Percentiles rank a stretch among this genome's conserved stretches.
phyloP scores from a whole-genome alignment of 2,888 invertebrate species.

The Dioctria linearis region DNA sequence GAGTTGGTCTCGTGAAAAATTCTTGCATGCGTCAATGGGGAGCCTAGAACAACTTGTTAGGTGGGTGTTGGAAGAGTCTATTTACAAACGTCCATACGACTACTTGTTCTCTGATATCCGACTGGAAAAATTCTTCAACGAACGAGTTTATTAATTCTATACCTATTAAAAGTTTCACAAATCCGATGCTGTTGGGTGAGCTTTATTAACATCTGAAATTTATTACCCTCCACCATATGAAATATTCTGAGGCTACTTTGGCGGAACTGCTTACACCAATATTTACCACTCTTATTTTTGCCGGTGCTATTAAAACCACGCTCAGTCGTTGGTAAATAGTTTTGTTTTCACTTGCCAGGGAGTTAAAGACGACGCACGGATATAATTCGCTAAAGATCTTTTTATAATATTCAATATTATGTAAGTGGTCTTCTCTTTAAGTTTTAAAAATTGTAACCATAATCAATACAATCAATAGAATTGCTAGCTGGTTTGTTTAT shows the following conservation, averaged over 20 bases:
- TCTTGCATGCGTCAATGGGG: conserved; percentile 7
- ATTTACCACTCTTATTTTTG: not conserved
- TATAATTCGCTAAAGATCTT: not conserved
- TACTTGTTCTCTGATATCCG: conserved; percentile 31
- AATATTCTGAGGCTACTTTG: conserved; percentile 8
- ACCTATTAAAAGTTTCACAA: conserved; percentile 12
- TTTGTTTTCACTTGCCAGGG: not conserved
- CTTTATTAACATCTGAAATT: conserved; percentile 13
- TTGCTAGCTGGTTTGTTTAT: too few relatives aligned
- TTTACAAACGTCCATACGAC: not conserved
- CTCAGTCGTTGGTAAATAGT: conserved; percentile 5
- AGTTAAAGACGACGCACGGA: not conserved
- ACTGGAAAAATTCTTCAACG: conserved; percentile 32
- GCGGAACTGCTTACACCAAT: conserved; percentile 9
- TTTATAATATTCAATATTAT: too few relatives aligned
- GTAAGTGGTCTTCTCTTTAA: too few relatives aligned
- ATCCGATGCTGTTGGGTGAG: conserved; percentile 20
- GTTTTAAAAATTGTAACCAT: too few relatives aligned
- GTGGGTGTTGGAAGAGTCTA: conserved; percentile 33
- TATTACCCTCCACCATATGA: conserved; percentile 3
- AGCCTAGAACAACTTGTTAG: conserved; percentile 40
- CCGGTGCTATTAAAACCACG: conserved; percentile 14
- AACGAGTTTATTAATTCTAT: conserved; percentile 22
- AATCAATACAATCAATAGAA: too few relatives aligned
- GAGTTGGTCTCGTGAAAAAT: not conserved